Conservation (phyloP, 2,888 invertebrate genomes). For the Azorinus chamasolen region DNA sequence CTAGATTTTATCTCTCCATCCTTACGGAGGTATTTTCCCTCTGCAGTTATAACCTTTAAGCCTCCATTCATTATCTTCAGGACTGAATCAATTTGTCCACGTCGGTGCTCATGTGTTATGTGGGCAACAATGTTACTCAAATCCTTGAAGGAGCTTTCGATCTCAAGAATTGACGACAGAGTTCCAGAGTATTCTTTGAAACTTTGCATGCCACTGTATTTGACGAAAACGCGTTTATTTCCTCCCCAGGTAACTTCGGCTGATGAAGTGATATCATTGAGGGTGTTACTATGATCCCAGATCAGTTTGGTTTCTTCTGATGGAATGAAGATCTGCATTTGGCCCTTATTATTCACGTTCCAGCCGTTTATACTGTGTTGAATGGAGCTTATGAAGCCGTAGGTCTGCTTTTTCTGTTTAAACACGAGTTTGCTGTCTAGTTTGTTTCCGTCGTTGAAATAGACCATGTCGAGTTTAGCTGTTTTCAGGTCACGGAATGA, state of each 20-base stretch:
- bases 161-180: constrained; percentile 51
- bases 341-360: constrained; percentile 68
- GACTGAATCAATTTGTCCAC: constrained; percentile 59
- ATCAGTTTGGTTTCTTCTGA: constrained; percentile 46
- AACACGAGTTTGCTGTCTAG: constrained; percentile 42
- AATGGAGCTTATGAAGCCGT: constrained; percentile 61
- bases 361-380: constrained; percentile 54
- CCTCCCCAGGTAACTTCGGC: constrained; percentile 60
- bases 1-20: constrained; percentile 45
- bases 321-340: constrained; percentile 65
- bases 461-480: constrained; percentile 46
- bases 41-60: constrained; percentile 41
- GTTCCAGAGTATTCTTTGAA: constrained; percentile 46
- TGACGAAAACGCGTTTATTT: constrained; percentile 46
- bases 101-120: constrained; percentile 67
- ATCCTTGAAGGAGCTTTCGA: constrained; percentile 62
- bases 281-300: constrained; percentile 72
- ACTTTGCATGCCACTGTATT: constrained; percentile 59
- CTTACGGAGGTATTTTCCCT: constrained; percentile 53
- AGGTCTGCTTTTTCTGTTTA: constrained; percentile 52
- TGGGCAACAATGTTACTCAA: constrained; percentile 58
- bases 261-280: constrained; percentile 51
- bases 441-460: constrained; percentile 57
- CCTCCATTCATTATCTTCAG: constrained; percentile 48
- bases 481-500: constrained; percentile 45